Evolutionary conservation across 2,113 vertebrate genomes (phyloP).

Genomic region (Leucopsar rothschildi): DNA sequence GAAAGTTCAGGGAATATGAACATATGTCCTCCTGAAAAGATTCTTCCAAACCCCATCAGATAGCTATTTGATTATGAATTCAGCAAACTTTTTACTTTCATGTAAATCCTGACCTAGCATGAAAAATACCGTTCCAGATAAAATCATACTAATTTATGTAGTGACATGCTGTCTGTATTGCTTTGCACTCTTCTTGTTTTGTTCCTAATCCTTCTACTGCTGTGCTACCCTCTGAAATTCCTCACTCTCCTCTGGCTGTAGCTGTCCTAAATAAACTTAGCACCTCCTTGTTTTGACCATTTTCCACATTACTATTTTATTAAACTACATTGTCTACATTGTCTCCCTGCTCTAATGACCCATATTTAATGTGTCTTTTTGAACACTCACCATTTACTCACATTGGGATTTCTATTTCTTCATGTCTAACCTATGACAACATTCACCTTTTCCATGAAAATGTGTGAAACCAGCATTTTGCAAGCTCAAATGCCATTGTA

Average conservation of each 20-base stretch:
- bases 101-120: neutral
- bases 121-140: neutral
- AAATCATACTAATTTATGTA: neutral
- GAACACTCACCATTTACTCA: neutral
- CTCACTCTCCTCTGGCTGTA: neutral
- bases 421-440: neutral
- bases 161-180: neutral
- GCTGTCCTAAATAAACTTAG: neutral
- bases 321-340: neutral
- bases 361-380: neutral
- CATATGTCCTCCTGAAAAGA: neutral
- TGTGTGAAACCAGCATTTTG: neutral
- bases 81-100: neutral
- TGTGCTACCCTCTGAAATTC: neutral
- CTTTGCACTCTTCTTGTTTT: neutral
- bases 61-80: neutral
- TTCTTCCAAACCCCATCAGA: neutral
- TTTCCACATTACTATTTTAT: neutral
- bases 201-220: neutral
- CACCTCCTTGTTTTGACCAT: neutral
- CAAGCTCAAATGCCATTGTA: neutral
- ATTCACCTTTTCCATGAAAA: neutral
- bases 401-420: neutral
- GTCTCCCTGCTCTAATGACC: neutral
- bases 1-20: neutral